Evolutionary conservation across 2,797 vertebrate species (phyloP), one percentile per base, ranked within the genome.

Genomic region (Cirrhinus molitorella): DNA sequence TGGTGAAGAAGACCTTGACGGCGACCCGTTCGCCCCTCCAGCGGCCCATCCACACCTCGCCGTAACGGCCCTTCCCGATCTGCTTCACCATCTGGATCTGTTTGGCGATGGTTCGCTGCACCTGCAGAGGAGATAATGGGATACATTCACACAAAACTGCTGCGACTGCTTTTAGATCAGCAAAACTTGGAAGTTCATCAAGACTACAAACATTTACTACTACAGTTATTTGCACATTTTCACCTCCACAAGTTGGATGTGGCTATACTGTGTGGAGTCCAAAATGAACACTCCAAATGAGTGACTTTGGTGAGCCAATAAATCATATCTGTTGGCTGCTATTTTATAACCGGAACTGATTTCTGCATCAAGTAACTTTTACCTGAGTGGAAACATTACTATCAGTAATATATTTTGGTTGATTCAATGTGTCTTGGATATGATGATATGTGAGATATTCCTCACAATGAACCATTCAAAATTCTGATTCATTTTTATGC

Each of bases 51-150:
- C 98, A 99, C 59, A 99, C 98, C 89, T 99, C 98, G 70, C 98
- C 98, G 1, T 99, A 99, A 68, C 98, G 96, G 19, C 98, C 98
- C 93, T 99, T 99, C 3, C 98, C 98, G 73, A 99, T 98, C 95
- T 99, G 98, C 89, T 97, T 98, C 83, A 99, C 95, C 98, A 99
- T 99, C 88, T 99, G 98, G 92, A 99, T 99, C 93, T 99, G 98
- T 89, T 98, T 99, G 57, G 97, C 98, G 0, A 99, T 99, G 47
- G 98, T 99, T 85, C 98, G 96, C 92, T 99, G 98, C 67, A 99
- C 98, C 98, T 99, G 88, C 53, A 0, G 53, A 87, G 70, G 8
- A 70, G 61, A 70, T 10, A 31, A 79, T 16, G 57, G 59, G 31
- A 37, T 53, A 9, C 8, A 14, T 59, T 43, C 59, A 25, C 73